Evolutionary conservation across 2,113 vertebrate species (phyloP).

Genomic region (Psettodes erumei): DNA sequence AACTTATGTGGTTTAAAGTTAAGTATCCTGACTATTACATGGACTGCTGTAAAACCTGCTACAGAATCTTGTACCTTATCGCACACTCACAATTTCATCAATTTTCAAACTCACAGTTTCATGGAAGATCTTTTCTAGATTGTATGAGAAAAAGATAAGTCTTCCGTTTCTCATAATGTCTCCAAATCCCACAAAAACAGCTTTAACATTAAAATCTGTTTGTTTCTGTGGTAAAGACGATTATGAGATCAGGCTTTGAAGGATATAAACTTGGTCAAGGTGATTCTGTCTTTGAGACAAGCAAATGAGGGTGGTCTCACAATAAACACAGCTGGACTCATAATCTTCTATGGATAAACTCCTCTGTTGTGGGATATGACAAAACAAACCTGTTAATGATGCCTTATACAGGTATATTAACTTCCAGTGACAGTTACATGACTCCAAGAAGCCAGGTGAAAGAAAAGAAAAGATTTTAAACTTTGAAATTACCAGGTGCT

Average conservation of each 20-base stretch:
- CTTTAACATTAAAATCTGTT: conserved; percentile 19
- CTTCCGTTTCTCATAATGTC: conserved; percentile 33
- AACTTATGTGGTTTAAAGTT: background rate
- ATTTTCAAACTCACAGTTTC: too few species aligned
- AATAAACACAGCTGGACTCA: background rate
- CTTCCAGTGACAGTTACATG: background rate
- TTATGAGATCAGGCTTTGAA: conserved; percentile 37
- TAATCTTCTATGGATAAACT: conserved; percentile 8
- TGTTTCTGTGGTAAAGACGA: conserved; percentile 19
- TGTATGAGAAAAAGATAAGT: conserved; percentile 22
- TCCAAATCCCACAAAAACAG: conserved; percentile 24
- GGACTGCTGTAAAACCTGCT: background rate
- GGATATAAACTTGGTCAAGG: conserved; percentile 15
- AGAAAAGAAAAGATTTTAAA: conserved; percentile 20
- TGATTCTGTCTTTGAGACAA: conserved; percentile 43
- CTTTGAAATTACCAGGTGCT: background rate
- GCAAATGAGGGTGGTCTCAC: conserved; percentile 30
- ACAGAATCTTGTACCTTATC: background rate
- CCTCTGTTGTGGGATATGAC: conserved; percentile 22
- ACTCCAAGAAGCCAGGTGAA: background rate
- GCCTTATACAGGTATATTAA: conserved; percentile 5
- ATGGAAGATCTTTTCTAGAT: background rate
- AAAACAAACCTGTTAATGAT: conserved; percentile 46
- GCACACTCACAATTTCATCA: too few species aligned
- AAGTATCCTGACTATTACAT: background rate